Percentiles rank a stretch among this genome's conserved stretches.
Conservation (phyloP, 1,140 invertebrate genomes). For the Apis mellifera region Amel_HAv3.1 CM009936.2:17338001-17338500, state of each 20-base stretch:
- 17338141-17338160: slow-evolving; percentile 49
- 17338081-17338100: slow-evolving; percentile 43
- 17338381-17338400: no score
- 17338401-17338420: no score
- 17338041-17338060: slow-evolving; percentile 53
- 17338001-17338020: slow-evolving; percentile 14
- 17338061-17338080: slow-evolving; percentile 18
- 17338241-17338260: slow-evolving; percentile 11
- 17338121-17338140: slow-evolving; percentile 57
- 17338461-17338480: no score
- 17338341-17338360: no score
- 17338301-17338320: not conserved
- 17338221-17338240: slow-evolving; percentile 15
- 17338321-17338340: no score
- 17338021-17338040: slow-evolving; percentile 19
- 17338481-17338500: no score
- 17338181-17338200: slow-evolving; percentile 23
- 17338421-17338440: no score
- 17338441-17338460: no score
- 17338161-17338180: slow-evolving; percentile 50
- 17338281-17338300: not conserved
- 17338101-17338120: slow-evolving; percentile 63
- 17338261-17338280: not conserved
- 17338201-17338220: slow-evolving; percentile 27
- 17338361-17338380: no score